These are phyloP conservation scores for Bergia puertoricense DNA, from an alignment of 92 coral and sea anemone species.

Conservation along the genomic window DNA sequence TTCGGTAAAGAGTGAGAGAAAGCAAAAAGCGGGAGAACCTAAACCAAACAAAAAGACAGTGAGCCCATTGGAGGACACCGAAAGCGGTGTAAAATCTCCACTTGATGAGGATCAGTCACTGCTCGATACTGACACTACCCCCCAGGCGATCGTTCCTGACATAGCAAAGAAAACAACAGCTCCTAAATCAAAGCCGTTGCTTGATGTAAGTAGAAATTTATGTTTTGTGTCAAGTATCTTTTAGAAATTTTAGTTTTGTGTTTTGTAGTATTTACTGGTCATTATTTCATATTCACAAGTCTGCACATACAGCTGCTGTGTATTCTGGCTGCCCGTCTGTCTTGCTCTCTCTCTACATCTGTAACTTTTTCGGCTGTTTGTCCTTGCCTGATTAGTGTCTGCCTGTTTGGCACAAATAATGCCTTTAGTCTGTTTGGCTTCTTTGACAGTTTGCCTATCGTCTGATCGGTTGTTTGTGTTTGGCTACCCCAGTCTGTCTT, in stretches of 20 bases:
- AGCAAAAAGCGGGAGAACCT: conserved; percentile 34
- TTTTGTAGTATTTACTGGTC: too few relatives aligned
- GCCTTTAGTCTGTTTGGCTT: too few relatives aligned
- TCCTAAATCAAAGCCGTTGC: conserved; percentile 53
- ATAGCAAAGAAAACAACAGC: conserved; percentile 44
- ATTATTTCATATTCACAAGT: not conserved
- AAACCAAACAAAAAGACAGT: not conserved
- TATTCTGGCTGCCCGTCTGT: not conserved
- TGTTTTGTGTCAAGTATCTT: not conserved
- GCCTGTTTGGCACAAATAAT: too few relatives aligned
- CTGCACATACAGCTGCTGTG: not conserved
- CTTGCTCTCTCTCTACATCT: not conserved
- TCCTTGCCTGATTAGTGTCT: not conserved
- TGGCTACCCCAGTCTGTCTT: not conserved
- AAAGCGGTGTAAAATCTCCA: not conserved
- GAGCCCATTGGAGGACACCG: not conserved
- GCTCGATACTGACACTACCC: not conserved
- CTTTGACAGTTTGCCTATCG: too few relatives aligned
- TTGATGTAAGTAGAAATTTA: conserved; percentile 55
- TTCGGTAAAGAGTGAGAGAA: conserved; percentile 42
- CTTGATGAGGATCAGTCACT: not conserved
- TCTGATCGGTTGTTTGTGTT: too few relatives aligned
- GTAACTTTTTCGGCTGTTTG: not conserved
- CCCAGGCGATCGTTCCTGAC: conserved; percentile 19
- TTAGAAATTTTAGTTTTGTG: too few relatives aligned